Evolutionary conservation across 2,888 invertebrate species (phyloP), one percentile per base, ranked within the genome.

Genomic region (Hybos culiciformis): DNA sequence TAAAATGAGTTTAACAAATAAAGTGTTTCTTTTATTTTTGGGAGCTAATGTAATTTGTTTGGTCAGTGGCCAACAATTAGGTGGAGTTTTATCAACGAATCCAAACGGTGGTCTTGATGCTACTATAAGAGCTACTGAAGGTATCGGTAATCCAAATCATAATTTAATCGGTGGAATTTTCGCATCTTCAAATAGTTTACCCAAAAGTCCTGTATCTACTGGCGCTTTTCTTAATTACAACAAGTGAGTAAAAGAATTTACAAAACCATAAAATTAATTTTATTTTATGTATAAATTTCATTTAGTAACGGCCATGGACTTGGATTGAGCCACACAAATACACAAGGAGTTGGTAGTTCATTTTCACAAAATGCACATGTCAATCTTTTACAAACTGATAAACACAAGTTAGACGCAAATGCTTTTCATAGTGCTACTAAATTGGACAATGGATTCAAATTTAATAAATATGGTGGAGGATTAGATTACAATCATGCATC

Each of bases 251-350:
- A n/a, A n/a, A n/a, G n/a, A n/a, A n/a, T n/a, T n/a, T n/a, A n/a
- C n/a, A n/a, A n/a, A n/a, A n/a, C n/a, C n/a, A n/a, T n/a, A n/a
- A n/a, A n/a, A n/a, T n/a, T n/a, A n/a, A n/a, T n/a, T n/a, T n/a
- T n/a, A n/a, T n/a, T n/a, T n/a, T n/a, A n/a, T n/a, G n/a, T n/a
- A n/a, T n/a, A n/a, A n/a, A n/a, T n/a, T n/a, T n/a, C 37, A 18
- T 29, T 12, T 42, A 63, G 61, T n/a, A 51, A 61, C 44, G 55
- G 56, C 0, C 56, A 58, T 43, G 50, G 55, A 1, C 26, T 61
- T 4, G 53, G 55, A 0, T 3, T 60, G 21, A 50, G 56, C 38
- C 60, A 57, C 32, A 45, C 52, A 5, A 52, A 55, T 20, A 58
- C 54, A 1, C 52, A 51, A 8, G 51, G 52, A 5, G 18, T 54